Percentiles rank a stretch among this genome's conserved stretches.
Conservation (phyloP, 2,113 vertebrate species). For the Pelusios castaneus region DNA sequence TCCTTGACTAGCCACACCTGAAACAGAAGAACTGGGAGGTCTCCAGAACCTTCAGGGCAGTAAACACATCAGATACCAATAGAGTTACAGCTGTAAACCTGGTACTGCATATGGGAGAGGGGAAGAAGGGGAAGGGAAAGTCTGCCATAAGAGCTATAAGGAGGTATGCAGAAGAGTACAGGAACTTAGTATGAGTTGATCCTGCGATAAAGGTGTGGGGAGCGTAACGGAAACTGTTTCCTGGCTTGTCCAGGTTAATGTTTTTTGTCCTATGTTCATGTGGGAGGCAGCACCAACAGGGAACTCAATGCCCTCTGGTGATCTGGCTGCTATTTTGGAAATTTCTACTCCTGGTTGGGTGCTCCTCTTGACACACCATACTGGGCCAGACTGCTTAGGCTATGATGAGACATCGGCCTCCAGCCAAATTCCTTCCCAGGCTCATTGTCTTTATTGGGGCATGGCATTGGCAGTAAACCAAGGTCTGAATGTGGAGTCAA, state of each 20-base stretch:
- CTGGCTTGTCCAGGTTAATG: background rate
- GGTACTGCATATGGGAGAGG: background rate
- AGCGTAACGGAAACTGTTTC: background rate
- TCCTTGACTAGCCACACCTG: background rate
- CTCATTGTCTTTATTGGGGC: conserved; percentile 24
- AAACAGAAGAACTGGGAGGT: background rate
- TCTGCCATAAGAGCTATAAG: background rate
- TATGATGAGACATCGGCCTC: conserved; percentile 49
- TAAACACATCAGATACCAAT: background rate
- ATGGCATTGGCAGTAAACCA: background rate
- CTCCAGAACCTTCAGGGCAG: background rate
- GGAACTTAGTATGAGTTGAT: background rate
- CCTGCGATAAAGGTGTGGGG: background rate
- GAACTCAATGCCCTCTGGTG: fast-evolving
- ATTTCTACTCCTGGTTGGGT: background rate
- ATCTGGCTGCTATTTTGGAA: background rate
- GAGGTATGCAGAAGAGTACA: fast-evolving
- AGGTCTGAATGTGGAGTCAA: background rate
- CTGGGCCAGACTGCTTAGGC: background rate
- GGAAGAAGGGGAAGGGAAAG: fast-evolving
- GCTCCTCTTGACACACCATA: background rate
- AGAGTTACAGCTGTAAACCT: background rate
- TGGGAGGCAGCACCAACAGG: background rate
- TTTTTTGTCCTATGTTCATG: background rate
- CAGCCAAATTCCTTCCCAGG: conserved; percentile 5